Conservation (phyloP, 2,113 vertebrate genomes). For the Daphoenositta chrysoptera region DNA sequence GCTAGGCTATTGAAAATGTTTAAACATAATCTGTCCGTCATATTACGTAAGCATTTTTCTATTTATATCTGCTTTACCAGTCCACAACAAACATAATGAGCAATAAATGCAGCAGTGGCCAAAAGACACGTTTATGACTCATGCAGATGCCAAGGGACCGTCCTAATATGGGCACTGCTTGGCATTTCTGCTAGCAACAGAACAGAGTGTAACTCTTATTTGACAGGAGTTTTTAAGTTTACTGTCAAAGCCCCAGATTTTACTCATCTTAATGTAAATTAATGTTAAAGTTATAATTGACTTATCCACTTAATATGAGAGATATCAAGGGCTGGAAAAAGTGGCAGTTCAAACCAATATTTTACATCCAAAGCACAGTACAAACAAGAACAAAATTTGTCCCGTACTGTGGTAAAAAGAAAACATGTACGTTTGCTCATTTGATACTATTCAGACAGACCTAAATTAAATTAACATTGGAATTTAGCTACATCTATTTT, state of each 20-base stretch:
- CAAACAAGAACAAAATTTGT: neutral
- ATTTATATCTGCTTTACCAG: constrained; percentile 57
- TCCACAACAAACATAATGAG: constrained; percentile 36
- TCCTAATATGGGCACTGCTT: constrained; percentile 27
- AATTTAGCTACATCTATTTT: neutral
- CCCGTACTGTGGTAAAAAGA: neutral
- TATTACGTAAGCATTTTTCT: constrained; percentile 46
- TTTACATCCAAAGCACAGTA: neutral
- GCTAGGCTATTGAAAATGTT: neutral
- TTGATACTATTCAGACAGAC: neutral
- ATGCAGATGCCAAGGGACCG: constrained; percentile 44
- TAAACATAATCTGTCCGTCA: constrained; percentile 25
- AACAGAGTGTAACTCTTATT: neutral
- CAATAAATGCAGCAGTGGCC: constrained; percentile 48
- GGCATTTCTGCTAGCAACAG: constrained; percentile 18
- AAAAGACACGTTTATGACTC: constrained; percentile 58
- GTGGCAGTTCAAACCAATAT: neutral
- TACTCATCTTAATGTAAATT: neutral
- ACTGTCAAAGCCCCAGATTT: neutral
- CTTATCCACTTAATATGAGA: neutral
- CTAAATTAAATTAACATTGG: neutral
- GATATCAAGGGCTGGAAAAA: neutral
- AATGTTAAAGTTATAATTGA: neutral
- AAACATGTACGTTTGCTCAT: neutral
- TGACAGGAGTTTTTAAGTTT: constrained; percentile 8